Conservation (phyloP, 2,888 invertebrate species). For the Cabera pusaria region DNA sequence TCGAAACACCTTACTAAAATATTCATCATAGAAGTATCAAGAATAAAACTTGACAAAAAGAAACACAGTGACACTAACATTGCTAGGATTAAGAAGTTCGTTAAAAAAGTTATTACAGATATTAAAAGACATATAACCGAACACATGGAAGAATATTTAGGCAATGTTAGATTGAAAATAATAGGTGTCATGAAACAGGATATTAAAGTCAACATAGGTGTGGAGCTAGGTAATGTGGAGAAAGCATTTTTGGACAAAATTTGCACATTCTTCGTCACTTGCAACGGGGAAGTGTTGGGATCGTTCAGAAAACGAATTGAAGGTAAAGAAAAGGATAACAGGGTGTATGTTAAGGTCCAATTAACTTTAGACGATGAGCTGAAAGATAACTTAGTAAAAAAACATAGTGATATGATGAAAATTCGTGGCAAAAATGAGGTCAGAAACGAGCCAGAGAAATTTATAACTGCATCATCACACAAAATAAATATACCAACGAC, state of each 20-base stretch:
- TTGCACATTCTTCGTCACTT: conserved; percentile 51
- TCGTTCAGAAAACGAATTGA: conserved; percentile 1
- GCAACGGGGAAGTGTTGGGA: conserved; percentile 43
- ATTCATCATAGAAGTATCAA: conserved; percentile 39
- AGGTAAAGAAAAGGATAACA: conserved; percentile 22
- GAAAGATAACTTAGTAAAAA: conserved; percentile 25
- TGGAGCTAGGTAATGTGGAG: conserved; percentile 52
- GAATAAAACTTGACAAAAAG: conserved; percentile 41
- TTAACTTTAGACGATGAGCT: conserved; percentile 44
- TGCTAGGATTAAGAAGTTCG: conserved; percentile 38
- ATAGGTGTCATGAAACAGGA: conserved; percentile 43
- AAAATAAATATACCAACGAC: no score
- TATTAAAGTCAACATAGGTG: conserved; percentile 45
- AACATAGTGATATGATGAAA: conserved; percentile 1
- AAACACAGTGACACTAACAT: conserved; percentile 44
- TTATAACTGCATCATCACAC: no score
- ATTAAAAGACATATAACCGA: conserved; percentile 34
- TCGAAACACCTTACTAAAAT: conserved; percentile 37
- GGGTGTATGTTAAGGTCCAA: conserved; percentile 48
- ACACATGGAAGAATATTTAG: conserved; percentile 33
- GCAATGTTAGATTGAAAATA: conserved; percentile 30
- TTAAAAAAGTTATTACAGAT: conserved; percentile 34
- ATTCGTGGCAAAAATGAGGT: background rate
- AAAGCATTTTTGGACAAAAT: conserved; percentile 36
- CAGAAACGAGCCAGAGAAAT: no score